Base-by-base conservation (phyloP, 2,888 invertebrate genomes). In the Leptogaster cylindrica region DNA sequence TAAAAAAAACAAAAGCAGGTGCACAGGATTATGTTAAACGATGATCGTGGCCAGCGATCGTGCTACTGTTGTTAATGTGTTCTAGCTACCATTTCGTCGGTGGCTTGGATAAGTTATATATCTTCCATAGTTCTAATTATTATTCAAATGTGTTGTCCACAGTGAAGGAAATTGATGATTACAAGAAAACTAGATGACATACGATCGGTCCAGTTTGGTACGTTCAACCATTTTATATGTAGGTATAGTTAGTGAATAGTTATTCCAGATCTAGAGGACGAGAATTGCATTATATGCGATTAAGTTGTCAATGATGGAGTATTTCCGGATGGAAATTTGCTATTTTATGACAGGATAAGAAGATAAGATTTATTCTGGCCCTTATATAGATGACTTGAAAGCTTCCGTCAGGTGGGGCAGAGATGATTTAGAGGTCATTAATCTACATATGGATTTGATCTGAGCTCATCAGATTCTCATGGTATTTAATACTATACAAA, bases 11-110 rank as follows among this genome's bases (percentile, higher is more conserved):
- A n/a, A n/a, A n/a, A 61, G 44, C 61, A 61, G 61, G 61, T 61
- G 61, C 41, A 61, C 61, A 28, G 61, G 44, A 61, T 44, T 44
- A 61, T 61, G 44, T 61, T 61, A 61, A 61, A 44, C 44, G 61
- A 61, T 44, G 61, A 61, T 61, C 61, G 61, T 61, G 61, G 39
- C 44, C 44, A 61, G 44, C 16, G 44, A 44, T 44, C 61, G 61
- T 61, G 61, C 61, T 61, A 61, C 61, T 44, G 61, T 61, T 44
- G 61, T 61, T 44, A 61, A 27, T 41, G n/a, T 28, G 23, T 36
- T 23, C n/a, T 44, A n/a, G 61, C 61, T 61, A 28, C 61, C 27
- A 61, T 41, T 44, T 61, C 31, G 8, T 10, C 16, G 18, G 61
- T 10, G 23, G 10, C 8, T n/a, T 33, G 8, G 14, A 16, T 16